Conservation (phyloP, 2,113 vertebrate genomes). For the Apteryx mantelli region DNA sequence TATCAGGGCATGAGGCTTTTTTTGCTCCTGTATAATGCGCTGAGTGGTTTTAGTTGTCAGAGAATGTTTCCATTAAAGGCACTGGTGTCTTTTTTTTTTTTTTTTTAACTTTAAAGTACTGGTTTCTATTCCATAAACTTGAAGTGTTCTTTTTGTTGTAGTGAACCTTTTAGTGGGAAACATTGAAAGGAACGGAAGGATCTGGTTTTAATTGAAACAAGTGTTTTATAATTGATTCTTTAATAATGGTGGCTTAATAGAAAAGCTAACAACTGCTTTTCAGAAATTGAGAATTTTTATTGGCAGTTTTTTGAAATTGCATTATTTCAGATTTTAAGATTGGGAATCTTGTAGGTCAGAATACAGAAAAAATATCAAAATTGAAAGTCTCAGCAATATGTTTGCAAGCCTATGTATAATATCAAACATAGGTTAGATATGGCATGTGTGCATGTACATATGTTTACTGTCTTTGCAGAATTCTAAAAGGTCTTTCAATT, state of each 20-base stretch:
- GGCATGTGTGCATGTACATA: fast-evolving
- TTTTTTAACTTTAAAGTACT: not conserved
- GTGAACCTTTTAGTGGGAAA: not conserved
- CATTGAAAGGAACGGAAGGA: not conserved
- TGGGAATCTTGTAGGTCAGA: not conserved
- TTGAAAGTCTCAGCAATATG: not conserved
- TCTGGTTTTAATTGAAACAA: not conserved
- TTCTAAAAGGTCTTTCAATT: not conserved
- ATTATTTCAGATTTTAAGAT: fast-evolving
- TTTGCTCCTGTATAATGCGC: not conserved
- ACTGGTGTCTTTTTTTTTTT: not conserved
- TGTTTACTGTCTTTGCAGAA: not conserved
- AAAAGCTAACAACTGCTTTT: not conserved
- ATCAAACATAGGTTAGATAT: fast-evolving
- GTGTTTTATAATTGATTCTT: not conserved
- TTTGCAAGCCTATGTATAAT: not conserved
- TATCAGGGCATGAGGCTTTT: not conserved
- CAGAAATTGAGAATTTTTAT: not conserved
- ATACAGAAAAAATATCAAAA: not conserved
- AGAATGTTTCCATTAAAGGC: not conserved
- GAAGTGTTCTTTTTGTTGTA: not conserved
- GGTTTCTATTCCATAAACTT: not conserved
- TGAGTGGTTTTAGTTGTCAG: not conserved
- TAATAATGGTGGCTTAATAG: not conserved
- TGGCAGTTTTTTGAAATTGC: not conserved